Base-by-base conservation (phyloP, 1,140 invertebrate species). In the Drosophila aff. region DNA sequence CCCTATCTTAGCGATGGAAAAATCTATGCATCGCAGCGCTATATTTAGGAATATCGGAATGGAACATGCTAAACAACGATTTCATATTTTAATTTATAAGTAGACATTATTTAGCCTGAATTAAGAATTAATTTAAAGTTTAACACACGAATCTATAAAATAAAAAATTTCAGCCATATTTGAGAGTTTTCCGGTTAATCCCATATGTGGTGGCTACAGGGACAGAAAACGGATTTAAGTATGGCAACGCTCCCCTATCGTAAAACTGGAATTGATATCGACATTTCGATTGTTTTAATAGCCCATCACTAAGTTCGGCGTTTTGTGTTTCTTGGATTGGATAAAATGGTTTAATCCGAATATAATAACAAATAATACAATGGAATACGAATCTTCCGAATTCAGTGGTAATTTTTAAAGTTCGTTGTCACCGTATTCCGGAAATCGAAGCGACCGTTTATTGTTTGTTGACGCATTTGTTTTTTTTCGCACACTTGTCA, bases 301-400 rank as follows among this genome's bases (percentile, higher is more conserved):
- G 23, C 15, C 28, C 50, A 52, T 31, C 50, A 33, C 47, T 28
- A n/a, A 50, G 16, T 69, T 71, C 67, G 67, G 67, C 64, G 52
- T 69, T 67, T 59, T 74, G 55, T 38, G 57, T 33, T 73, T 61
- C 36, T 49, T 73, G 31, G 36, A 73, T 73, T 61, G n/a, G n/a
- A n/a, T n/a, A 74, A 73, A 60, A 74, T 74, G 71, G 33, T 68
- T 71, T 71, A 71, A 41, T 73, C n/a, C 53, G 21, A n/a, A 52
- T 47, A 28, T 43, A 73, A 61, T 47, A 47, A 52, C 9, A 69
- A 53, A 44, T 36, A 53, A 44, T 36, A 73, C 55, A 73, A 74
- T 74, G 71, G 71, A 74, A 43, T 74, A 73, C 68, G 71, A 74
- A 74, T 73, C 71, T 74, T 74, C 71, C 68, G 71, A 74, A 61